Conservation (phyloP, 1,140 invertebrate genomes). For the Venustaconcha ellipsiformis region DNA sequence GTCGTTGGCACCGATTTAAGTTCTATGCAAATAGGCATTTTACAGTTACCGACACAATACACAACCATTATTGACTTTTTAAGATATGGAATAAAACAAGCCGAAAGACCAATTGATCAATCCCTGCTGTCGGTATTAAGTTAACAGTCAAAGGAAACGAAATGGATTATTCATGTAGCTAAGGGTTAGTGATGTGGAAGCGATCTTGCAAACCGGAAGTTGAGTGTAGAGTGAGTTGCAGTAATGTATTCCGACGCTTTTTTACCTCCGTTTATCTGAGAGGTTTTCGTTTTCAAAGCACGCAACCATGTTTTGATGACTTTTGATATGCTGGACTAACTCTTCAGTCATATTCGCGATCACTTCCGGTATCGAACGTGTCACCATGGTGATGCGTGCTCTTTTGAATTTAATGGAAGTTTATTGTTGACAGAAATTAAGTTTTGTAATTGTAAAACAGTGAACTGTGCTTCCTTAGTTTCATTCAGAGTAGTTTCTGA, state of each 20-base stretch:
- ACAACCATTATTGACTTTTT: slow-evolving; percentile 34
- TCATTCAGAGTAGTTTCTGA: background rate
- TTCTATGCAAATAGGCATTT: slow-evolving; percentile 22
- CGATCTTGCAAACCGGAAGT: slow-evolving; percentile 30
- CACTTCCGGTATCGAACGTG: slow-evolving; percentile 30
- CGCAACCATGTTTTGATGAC: slow-evolving; percentile 33
- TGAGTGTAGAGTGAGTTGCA: slow-evolving; percentile 25
- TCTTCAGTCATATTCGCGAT: slow-evolving; percentile 32
- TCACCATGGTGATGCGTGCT: slow-evolving; percentile 24
- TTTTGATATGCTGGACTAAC: slow-evolving; percentile 34
- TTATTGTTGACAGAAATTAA: slow-evolving; percentile 26
- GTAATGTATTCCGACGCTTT: slow-evolving; percentile 28
- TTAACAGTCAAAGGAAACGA: slow-evolving; percentile 33
- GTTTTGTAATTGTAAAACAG: slow-evolving; percentile 27
- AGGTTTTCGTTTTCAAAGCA: slow-evolving; percentile 32
- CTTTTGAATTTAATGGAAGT: slow-evolving; percentile 35
- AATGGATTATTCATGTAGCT: slow-evolving; percentile 37
- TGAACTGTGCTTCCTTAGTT: slow-evolving; percentile 31
- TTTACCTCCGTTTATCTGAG: slow-evolving; percentile 15
- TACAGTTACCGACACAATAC: slow-evolving; percentile 12
- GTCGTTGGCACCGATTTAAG: slow-evolving; percentile 5
- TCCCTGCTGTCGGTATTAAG: slow-evolving; percentile 33
- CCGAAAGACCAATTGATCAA: slow-evolving; percentile 32
- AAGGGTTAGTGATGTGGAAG: slow-evolving; percentile 25
- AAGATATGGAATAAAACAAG: slow-evolving; percentile 20